Evolutionary conservation across 30 jellyfish, hydroid and myxozoan genomes (phyloP).

Genomic region (Pseudorhiza aurosa): DNA sequence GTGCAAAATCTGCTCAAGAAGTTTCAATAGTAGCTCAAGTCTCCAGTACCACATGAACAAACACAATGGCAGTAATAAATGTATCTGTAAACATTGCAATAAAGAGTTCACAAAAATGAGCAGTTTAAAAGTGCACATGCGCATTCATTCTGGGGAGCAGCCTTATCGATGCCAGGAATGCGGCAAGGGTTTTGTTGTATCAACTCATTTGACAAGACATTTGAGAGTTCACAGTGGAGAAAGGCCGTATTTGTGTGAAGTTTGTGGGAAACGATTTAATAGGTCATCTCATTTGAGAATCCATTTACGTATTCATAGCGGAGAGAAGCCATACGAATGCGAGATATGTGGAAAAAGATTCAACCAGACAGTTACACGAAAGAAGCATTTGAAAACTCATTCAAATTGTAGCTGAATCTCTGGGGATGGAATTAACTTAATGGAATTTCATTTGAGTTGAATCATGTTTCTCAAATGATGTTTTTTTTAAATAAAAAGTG

Average conservation of each 20-base stretch:
- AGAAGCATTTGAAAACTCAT: constrained; percentile 63
- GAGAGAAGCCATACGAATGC: constrained; percentile 71
- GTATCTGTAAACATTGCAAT: constrained; percentile 46
- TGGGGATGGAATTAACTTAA: too few relatives aligned
- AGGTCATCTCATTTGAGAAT: constrained; percentile 60
- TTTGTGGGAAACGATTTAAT: constrained; percentile 70
- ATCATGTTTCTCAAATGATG: too few relatives aligned
- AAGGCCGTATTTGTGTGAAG: constrained; percentile 59
- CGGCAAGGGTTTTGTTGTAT: constrained; percentile 67
- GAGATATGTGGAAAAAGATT: constrained; percentile 59
- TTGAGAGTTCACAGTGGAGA: constrained; percentile 69
- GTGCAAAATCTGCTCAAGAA: constrained; percentile 51
- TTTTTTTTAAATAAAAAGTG: too few relatives aligned
- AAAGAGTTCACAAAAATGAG: constrained; percentile 70
- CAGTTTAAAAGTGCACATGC: constrained; percentile 68
- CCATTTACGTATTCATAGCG: constrained; percentile 71
- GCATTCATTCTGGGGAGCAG: constrained; percentile 72
- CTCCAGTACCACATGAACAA: constrained; percentile 42
- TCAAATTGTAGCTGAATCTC: not conserved
- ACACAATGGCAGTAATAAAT: constrained; percentile 39
- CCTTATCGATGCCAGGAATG: constrained; percentile 70
- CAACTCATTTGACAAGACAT: constrained; percentile 64
- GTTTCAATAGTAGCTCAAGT: constrained; percentile 49
- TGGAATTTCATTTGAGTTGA: too few relatives aligned
- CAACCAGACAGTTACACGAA: constrained; percentile 52